phyloP scores from a whole-genome alignment of 2,113 vertebrate genomes.

The Oostethus manadensis region DNA sequence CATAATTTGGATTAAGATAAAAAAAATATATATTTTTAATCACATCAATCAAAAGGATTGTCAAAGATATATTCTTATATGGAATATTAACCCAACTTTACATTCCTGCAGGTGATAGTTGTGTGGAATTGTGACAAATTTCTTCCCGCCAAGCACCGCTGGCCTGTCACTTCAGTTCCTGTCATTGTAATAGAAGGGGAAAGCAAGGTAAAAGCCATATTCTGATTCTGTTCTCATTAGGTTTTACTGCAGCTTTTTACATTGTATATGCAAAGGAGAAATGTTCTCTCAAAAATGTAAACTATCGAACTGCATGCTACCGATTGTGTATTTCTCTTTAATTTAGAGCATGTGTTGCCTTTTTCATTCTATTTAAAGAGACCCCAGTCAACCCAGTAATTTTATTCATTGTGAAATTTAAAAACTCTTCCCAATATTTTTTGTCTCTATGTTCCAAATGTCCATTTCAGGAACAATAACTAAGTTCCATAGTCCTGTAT shows the following conservation, averaged over 20 bases:
- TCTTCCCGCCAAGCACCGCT: slow-evolving; percentile 92
- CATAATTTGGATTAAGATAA: neutral
- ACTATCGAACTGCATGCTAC: neutral
- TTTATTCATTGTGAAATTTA: too few relatives aligned
- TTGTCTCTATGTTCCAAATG: too few relatives aligned
- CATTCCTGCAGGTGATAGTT: slow-evolving; percentile 85
- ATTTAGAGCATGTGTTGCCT: neutral
- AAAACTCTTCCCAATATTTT: too few relatives aligned
- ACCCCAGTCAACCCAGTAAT: too few relatives aligned
- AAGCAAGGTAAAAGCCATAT: slow-evolving; percentile 75
- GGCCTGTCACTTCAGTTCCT: slow-evolving; percentile 91
- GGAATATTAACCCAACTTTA: neutral
- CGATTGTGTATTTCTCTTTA: neutral
- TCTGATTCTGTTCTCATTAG: neutral
- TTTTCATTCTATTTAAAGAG: too few relatives aligned
- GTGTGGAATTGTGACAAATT: slow-evolving; percentile 99
- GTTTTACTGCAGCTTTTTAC: slow-evolving; percentile 2
- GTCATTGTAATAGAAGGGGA: slow-evolving; percentile 91
- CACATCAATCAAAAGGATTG: neutral
- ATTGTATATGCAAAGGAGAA: neutral
- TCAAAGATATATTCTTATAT: neutral
- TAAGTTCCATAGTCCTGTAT: neutral
- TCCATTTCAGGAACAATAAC: neutral
- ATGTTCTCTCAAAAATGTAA: neutral
- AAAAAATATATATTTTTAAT: too few relatives aligned